Evolutionary conservation across 2,888 invertebrate genomes (phyloP).

Genomic region (Seira sanloemensis): DNA sequence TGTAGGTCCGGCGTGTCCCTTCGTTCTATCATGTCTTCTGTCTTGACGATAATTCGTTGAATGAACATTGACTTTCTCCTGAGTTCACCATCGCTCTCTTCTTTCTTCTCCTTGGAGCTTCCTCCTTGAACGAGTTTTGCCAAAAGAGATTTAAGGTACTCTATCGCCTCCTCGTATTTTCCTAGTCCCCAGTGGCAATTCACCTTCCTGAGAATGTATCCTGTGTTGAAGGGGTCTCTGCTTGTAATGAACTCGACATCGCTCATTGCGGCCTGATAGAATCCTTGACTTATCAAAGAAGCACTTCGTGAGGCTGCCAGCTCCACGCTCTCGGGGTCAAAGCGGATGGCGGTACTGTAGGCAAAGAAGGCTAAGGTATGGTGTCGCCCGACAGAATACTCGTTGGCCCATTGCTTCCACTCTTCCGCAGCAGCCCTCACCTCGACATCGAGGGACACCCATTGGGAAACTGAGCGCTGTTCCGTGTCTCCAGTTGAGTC

Average conservation of each 20-base stretch:
- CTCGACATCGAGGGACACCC: constrained; percentile 17
- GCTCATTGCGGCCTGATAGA: constrained; percentile 19
- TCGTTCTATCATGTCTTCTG: constrained; percentile 16
- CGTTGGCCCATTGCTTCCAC: constrained; percentile 44
- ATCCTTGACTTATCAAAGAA: constrained; percentile 36
- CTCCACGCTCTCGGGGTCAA: constrained; percentile 28
- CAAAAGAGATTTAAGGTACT: constrained; percentile 6
- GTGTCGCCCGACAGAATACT: constrained; percentile 6
- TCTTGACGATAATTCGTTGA: constrained; percentile 21
- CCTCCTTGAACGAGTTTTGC: background rate
- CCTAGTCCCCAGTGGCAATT: constrained; percentile 46
- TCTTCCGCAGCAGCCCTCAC: constrained; percentile 17
- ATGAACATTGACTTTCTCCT: constrained; percentile 21
- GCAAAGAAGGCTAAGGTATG: constrained; percentile 25
- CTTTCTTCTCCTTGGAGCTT: background rate
- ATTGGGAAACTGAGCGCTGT: constrained; percentile 15
- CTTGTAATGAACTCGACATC: constrained; percentile 8
- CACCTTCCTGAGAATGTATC: constrained; percentile 32
- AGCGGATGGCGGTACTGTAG: constrained; percentile 24
- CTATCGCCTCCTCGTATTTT: constrained; percentile 33
- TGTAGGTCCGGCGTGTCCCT: background rate
- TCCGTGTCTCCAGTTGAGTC: background rate
- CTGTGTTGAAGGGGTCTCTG: constrained; percentile 41
- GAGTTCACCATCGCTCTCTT: background rate
- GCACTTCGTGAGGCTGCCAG: background rate